These are phyloP conservation scores for Himalopsyche anomala DNA, from an alignment of 2,888 invertebrate species.

Conservation along the genomic window DNA sequence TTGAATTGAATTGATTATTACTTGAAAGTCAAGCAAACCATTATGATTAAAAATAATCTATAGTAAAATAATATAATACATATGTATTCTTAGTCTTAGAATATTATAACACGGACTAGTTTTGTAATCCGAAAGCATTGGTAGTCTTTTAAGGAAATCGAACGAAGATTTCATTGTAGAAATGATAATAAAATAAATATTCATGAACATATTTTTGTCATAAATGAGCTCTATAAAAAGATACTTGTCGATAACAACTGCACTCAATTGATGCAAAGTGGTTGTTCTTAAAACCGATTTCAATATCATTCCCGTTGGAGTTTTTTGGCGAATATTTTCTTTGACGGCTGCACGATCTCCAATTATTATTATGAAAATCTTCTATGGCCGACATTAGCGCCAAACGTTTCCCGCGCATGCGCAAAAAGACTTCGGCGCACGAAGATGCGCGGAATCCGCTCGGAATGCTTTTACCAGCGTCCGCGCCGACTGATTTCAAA, in stretches of 20 bases:
- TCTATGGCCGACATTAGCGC: constrained; percentile 53
- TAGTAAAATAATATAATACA: no score
- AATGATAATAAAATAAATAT: no score
- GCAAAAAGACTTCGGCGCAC: constrained; percentile 53
- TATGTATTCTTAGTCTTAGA: no score
- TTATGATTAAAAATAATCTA: no score
- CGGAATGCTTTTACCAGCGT: constrained; percentile 59
- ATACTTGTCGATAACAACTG: not conserved
- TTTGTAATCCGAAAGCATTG: no score
- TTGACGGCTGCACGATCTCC: constrained; percentile 50
- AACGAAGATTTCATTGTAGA: no score
- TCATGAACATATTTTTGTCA: no score
- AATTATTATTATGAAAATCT: constrained; percentile 54
- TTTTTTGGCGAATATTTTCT: constrained; percentile 42
- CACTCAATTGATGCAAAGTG: not conserved
- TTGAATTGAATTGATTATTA: no score
- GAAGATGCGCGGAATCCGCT: constrained; percentile 51
- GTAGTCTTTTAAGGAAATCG: no score
- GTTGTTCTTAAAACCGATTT: not conserved
- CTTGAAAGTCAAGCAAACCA: no score
- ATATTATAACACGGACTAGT: no score
- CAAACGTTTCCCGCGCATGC: constrained; percentile 52
- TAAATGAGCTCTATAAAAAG: not conserved
- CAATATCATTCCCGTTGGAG: not conserved
- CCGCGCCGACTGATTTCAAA: constrained; percentile 47